A percentile compares a stretch with the other conserved stretches of the same genome.
These are phyloP conservation scores for Mobula birostris DNA, from an alignment of 2,113 vertebrate species.

Conservation along the genomic window DNA sequence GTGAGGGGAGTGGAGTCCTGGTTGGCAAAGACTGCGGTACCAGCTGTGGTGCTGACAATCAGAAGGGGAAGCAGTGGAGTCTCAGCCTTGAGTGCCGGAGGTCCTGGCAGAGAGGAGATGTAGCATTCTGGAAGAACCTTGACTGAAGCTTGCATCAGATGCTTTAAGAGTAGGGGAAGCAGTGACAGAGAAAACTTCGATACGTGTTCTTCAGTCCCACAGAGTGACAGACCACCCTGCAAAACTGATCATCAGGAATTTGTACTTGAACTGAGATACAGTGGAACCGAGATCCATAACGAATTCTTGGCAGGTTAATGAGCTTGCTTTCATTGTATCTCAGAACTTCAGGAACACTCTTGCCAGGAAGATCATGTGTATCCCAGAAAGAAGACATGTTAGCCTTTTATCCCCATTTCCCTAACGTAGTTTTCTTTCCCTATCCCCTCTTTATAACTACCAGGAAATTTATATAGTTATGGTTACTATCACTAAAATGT, in stretches of 20 bases:
- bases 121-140: too few species aligned
- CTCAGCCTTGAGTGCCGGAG: too few species aligned
- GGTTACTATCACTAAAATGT: too few species aligned
- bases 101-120: too few species aligned
- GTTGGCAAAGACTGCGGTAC: too few species aligned
- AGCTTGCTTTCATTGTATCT: background rate
- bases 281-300: background rate
- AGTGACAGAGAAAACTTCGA: background rate
- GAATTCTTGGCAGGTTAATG: background rate
- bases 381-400: background rate
- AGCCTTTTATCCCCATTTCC: background rate
- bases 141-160: too few species aligned
- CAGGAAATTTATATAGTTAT: too few species aligned
- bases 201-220: background rate
- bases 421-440: background rate
- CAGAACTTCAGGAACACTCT: slow-evolving; percentile 16
- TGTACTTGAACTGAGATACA: background rate
- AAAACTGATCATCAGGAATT: background rate
- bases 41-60: too few species aligned
- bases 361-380: slow-evolving; percentile 22
- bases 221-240: background rate
- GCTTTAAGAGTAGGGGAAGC: background rate
- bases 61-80: too few species aligned
- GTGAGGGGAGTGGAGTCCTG: too few species aligned
- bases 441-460: too few species aligned